Evolutionary conservation across 2,888 invertebrate species (phyloP), one percentile per base, ranked within the genome.

Genomic region (Oxytorus armatus): DNA sequence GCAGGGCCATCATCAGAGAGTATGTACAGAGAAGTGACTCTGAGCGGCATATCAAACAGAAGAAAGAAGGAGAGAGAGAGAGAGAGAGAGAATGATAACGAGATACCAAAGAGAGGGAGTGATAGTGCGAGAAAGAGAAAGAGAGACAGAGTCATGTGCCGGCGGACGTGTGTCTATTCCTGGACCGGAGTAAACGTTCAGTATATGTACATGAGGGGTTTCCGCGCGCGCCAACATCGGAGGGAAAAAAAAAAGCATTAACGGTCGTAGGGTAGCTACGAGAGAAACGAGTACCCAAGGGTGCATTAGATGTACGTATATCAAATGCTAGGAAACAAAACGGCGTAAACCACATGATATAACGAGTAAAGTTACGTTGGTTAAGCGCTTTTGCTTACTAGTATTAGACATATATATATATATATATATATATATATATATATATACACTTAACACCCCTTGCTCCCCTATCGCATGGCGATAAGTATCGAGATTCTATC

Each of bases 1-100:
- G 79, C 79, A 51, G 79, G 72, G 66, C 68, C 61, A 73, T 77
- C 79, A 68, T 72, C 66, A 72, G 72, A 75, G 70, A 75, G 75
- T 33, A 39, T 65, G 59, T 29, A 68, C 59, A 16, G n/a, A n/a
- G n/a, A n/a, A n/a, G n/a, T n/a, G n/a, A n/a, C n/a, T n/a, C n/a
- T n/a, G n/a, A n/a, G n/a, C n/a, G n/a, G n/a, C n/a, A n/a, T n/a
- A n/a, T n/a, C n/a, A n/a, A n/a, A n/a, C n/a, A n/a, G n/a, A n/a
- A 66, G 8, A 14, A 42, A 55, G 18, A 77, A 23, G 14, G 76
- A 63, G 25, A 42, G 21, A 55, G 42, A 61, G 16, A 42, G 57
- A 59, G 21, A 29, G 29, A 5, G 3, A 63, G 63, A 21, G 63
- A 63, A 65, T 69, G 65, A 18, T 11, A 42, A 21, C 33, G 47